Percentiles rank a stretch among this genome's conserved stretches.
These are phyloP conservation scores for Aulostomus chinensis DNA, from an alignment of 2,797 vertebrate species.

Conservation along the genomic window DNA sequence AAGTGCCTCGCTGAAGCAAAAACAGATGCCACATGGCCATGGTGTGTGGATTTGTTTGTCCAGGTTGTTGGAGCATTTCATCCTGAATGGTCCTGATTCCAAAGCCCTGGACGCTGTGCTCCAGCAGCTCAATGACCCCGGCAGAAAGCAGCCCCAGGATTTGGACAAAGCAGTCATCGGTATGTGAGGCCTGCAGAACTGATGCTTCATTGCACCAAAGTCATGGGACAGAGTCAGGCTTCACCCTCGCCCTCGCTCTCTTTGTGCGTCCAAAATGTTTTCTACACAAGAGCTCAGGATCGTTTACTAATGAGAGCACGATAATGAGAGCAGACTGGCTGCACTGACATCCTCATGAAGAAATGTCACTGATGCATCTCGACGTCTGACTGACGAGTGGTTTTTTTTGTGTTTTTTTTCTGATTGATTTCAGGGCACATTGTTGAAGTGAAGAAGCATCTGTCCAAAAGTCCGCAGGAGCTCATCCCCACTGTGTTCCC, in stretches of 20 bases:
- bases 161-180: slow-evolving; percentile 75
- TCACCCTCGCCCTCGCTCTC: too few relatives aligned
- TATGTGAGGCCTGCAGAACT: slow-evolving; percentile 47
- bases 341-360: too few relatives aligned
- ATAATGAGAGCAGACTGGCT: too few relatives aligned
- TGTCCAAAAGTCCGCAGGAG: slow-evolving; percentile 67
- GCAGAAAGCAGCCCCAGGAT: slow-evolving; percentile 76
- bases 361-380: neutral
- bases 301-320: too few relatives aligned
- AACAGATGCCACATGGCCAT: too few relatives aligned
- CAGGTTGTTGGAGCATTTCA: slow-evolving; percentile 80
- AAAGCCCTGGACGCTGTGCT: slow-evolving; percentile 69
- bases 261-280: too few relatives aligned
- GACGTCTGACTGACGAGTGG: neutral
- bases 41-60: too few relatives aligned
- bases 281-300: too few relatives aligned
- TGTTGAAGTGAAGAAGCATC: slow-evolving; percentile 74
- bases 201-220: slow-evolving; percentile 5
- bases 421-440: slow-evolving; percentile 67
- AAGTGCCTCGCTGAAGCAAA: too few relatives aligned
- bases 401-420: neutral
- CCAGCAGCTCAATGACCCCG: slow-evolving; percentile 69
- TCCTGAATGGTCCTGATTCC: slow-evolving; percentile 76
- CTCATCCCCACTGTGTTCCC: slow-evolving; percentile 74
- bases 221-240: slow-evolving; percentile 34